A percentile compares a stretch with the other conserved stretches of the same genome.
Evolutionary conservation across 2,113 vertebrate genomes (phyloP).

Genomic region (Platysteira castanea): DNA sequence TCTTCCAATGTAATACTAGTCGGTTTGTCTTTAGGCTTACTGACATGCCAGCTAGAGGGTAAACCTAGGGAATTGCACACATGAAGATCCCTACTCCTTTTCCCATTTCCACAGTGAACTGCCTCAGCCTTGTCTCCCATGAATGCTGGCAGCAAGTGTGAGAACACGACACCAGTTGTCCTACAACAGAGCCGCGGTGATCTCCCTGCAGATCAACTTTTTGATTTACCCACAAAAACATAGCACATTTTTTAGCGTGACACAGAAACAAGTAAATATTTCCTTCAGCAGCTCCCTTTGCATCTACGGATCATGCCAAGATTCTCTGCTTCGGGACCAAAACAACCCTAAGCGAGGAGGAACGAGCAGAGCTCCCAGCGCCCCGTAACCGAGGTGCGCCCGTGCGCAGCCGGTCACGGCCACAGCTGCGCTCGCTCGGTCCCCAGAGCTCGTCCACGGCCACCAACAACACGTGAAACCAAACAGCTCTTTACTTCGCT

Average conservation of each 20-base stretch:
- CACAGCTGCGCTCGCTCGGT: not conserved
- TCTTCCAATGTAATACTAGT: not conserved
- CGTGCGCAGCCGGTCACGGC: fast-evolving
- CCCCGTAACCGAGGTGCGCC: fast-evolving
- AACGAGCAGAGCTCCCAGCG: not conserved
- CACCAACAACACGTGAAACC: not conserved
- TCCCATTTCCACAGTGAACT: not conserved
- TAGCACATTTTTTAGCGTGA: fast-evolving
- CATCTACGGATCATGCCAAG: not conserved
- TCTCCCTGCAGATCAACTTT: not conserved
- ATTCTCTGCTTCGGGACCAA: not conserved
- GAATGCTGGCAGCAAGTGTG: not conserved
- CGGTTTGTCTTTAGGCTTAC: not conserved
- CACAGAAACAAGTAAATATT: not conserved
- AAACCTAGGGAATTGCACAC: not conserved
- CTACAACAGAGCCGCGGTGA: not conserved
- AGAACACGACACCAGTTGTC: not conserved
- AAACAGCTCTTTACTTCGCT: not conserved
- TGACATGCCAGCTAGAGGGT: not conserved
- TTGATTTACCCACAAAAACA: not conserved
- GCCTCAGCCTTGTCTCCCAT: not conserved
- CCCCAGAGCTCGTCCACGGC: fast-evolving
- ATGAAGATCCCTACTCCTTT: not conserved
- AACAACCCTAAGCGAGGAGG: fast-evolving
- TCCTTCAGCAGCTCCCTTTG: not conserved